Percentiles rank a stretch among this genome's conserved stretches.
Evolutionary conservation across 2,888 invertebrate genomes (phyloP).

Genomic region (Sphinx pinastri): DNA sequence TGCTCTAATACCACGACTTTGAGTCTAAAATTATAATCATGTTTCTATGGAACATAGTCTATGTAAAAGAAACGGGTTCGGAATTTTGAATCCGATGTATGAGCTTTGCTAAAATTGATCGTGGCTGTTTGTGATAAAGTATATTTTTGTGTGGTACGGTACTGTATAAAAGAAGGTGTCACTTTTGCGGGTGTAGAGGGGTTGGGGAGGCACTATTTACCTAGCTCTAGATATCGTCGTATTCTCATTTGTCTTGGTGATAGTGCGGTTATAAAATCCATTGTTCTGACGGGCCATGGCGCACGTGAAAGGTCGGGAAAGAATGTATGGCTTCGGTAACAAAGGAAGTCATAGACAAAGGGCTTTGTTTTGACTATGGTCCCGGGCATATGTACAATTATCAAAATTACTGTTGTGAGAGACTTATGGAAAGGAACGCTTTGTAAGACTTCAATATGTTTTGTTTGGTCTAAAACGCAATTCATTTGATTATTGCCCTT

Average conservation of each 20-base stretch:
- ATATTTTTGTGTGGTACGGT: slow-evolving; percentile 51
- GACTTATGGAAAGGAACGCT: slow-evolving; percentile 1
- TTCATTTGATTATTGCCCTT: not conserved
- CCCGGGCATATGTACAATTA: slow-evolving; percentile 23
- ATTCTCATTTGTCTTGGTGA: slow-evolving; percentile 80
- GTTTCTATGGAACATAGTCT: slow-evolving; percentile 52
- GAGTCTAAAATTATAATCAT: slow-evolving; percentile 38
- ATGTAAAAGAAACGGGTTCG: slow-evolving; percentile 73
- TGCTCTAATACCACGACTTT: slow-evolving; percentile 42
- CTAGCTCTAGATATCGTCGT: slow-evolving; percentile 74
- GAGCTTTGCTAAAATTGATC: slow-evolving; percentile 66
- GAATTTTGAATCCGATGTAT: slow-evolving; percentile 68
- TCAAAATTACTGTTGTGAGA: not conserved
- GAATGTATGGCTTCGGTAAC: slow-evolving; percentile 36
- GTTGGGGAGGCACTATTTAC: slow-evolving; percentile 70
- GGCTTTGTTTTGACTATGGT: slow-evolving; percentile 36
- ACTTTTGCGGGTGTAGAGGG: slow-evolving; percentile 68
- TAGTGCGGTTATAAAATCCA: slow-evolving; percentile 72
- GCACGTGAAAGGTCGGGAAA: slow-evolving; percentile 35
- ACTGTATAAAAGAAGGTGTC: slow-evolving; percentile 68
- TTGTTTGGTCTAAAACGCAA: not conserved
- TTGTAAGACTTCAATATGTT: not conserved
- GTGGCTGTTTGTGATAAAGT: slow-evolving; percentile 52
- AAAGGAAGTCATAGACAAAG: slow-evolving; percentile 36
- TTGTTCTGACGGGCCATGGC: slow-evolving; percentile 51